A percentile compares a stretch with the other conserved stretches of the same genome.
These are phyloP conservation scores for Synergus japonicus DNA, from an alignment of 2,888 invertebrate species.

Conservation along the genomic window DNA sequence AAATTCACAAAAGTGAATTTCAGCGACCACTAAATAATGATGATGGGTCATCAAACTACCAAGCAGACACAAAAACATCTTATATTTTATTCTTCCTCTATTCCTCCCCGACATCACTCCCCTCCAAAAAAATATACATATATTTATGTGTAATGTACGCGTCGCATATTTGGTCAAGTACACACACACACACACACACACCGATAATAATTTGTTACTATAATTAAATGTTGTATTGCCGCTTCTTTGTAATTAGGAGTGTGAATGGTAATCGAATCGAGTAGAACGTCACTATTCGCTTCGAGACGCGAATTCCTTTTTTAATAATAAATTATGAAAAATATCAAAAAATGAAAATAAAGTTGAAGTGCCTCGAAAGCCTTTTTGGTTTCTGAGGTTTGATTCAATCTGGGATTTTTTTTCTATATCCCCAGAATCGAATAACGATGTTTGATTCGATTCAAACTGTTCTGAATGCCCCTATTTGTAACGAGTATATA, in stretches of 20 bases:
- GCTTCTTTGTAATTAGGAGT: slow-evolving; percentile 72
- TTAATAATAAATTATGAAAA: background rate
- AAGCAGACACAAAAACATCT: slow-evolving; percentile 14
- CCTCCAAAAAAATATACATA: slow-evolving; percentile 50
- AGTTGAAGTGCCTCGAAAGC: background rate
- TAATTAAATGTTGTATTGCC: slow-evolving; percentile 75
- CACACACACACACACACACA: slow-evolving; percentile 54
- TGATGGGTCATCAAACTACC: slow-evolving; percentile 7
- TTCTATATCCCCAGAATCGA: slow-evolving; percentile 1
- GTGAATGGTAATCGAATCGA: slow-evolving; percentile 33
- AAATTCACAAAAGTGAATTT: slow-evolving; percentile 12
- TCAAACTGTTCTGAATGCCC: slow-evolving; percentile 26
- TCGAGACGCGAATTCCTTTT: background rate
- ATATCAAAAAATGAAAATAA: slow-evolving; percentile 42
- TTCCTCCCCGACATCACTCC: slow-evolving; percentile 19
- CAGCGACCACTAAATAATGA: background rate
- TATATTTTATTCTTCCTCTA: slow-evolving; percentile 45
- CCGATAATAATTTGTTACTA: slow-evolving; percentile 69
- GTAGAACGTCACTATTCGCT: slow-evolving; percentile 39
- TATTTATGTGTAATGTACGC: slow-evolving; percentile 54
- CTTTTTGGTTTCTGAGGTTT: background rate
- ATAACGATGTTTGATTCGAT: slow-evolving; percentile 25
- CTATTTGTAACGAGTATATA: slow-evolving; percentile 46
- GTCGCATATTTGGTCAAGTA: slow-evolving; percentile 49
- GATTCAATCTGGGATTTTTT: background rate